Conservation (phyloP, 2,888 invertebrate genomes). For the Palloptera scutellata region DNA sequence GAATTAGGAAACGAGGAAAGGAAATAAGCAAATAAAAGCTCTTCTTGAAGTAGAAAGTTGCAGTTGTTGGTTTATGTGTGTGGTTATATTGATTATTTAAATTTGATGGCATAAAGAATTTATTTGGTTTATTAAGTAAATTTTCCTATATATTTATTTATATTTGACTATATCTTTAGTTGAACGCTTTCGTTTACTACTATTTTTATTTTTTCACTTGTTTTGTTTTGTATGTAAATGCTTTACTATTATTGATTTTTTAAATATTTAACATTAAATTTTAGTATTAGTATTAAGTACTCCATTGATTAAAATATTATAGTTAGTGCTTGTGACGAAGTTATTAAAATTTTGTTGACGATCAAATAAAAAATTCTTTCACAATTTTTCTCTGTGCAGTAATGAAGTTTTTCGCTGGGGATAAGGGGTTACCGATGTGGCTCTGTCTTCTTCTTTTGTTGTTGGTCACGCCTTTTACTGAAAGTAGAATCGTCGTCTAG, state of each 20-base stretch:
- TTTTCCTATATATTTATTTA: background rate
- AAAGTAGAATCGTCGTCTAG: conserved; percentile 55
- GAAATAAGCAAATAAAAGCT: too few species aligned
- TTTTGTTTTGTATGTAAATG: conserved; percentile 2
- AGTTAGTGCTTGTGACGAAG: background rate
- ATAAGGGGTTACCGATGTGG: conserved; percentile 61
- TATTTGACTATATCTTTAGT: background rate
- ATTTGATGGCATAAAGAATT: background rate
- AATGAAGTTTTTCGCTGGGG: conserved; percentile 13
- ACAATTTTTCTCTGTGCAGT: background rate
- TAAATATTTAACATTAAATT: conserved; percentile 61
- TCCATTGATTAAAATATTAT: conserved; percentile 48
- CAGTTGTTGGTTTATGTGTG: conserved; percentile 1
- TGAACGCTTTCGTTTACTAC: background rate
- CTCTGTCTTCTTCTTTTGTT: conserved; percentile 55
- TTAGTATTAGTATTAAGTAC: conserved; percentile 60
- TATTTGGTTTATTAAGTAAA: background rate
- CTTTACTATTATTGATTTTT: conserved; percentile 57
- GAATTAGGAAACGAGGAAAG: too few species aligned
- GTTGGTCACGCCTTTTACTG: conserved; percentile 48
- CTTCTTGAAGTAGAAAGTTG: too few species aligned
- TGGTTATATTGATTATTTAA: background rate
- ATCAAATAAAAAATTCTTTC: too few species aligned
- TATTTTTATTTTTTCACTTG: conserved; percentile 13
- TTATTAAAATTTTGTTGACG: too few species aligned